These are phyloP conservation scores for Alviniconcha marisindica DNA, from an alignment of 1,140 invertebrate species.

Conservation along the genomic window DNA sequence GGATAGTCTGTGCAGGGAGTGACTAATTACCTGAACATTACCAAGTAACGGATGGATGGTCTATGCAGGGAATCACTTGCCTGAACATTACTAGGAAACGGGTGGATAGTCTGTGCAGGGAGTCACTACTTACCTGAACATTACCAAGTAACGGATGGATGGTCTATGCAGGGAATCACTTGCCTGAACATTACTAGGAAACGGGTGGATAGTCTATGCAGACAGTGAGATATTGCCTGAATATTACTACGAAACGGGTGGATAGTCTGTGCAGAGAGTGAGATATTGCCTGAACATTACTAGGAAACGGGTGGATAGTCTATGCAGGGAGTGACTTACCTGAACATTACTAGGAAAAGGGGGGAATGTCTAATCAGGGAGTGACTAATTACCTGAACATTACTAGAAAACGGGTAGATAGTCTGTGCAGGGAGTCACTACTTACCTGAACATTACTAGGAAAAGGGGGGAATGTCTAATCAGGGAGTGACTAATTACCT, in stretches of 20 bases:
- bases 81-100: conserved; percentile 66
- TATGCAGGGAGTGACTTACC: conserved; percentile 13
- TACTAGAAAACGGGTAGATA: neutral
- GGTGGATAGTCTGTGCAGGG: conserved; percentile 57
- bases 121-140: neutral
- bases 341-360: conserved; percentile 67
- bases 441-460: conserved; percentile 63
- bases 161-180: too few species aligned
- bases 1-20: conserved; percentile 46
- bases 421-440: neutral
- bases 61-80: conserved; percentile 2
- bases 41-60: neutral
- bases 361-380: conserved; percentile 50
- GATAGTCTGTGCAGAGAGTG: conserved; percentile 47
- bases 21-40: neutral
- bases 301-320: neutral
- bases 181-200: conserved; percentile 60
- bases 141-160: neutral
- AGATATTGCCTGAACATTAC: neutral
- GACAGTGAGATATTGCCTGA: neutral
- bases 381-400: neutral
- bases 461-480: conserved; percentile 62
- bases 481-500: neutral
- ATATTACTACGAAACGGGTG: conserved; percentile 69
- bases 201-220: conserved; percentile 57